These are phyloP conservation scores for Centroberyx gerrardi DNA, from an alignment of 2,797 vertebrate genomes.

Conservation along the genomic window DNA sequence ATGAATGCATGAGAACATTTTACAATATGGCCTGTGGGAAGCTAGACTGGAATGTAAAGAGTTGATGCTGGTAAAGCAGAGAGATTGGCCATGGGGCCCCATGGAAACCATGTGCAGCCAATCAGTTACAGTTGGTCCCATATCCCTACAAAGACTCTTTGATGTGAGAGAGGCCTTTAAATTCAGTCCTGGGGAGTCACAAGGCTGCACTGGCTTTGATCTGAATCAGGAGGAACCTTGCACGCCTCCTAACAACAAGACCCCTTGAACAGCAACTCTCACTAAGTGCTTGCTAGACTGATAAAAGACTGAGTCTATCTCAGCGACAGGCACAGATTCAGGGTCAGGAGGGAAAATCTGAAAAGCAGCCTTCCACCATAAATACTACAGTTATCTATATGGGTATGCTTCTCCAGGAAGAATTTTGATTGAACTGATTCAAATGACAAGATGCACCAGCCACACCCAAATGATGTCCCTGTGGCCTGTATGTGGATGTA, in stretches of 20 bases:
- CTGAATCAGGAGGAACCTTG: conserved; percentile 66
- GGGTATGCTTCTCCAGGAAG: neutral
- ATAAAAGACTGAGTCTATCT: conserved; percentile 6
- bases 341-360: neutral
- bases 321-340: neutral
- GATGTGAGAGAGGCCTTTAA: conserved; percentile 79
- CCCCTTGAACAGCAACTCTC: conserved; percentile 33
- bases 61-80: conserved; percentile 44
- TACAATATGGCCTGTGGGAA: conserved; percentile 27
- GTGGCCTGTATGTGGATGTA: neutral
- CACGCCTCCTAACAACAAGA: conserved; percentile 47
- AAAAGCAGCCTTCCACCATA: conserved; percentile 4
- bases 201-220: conserved; percentile 75
- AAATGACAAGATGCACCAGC: neutral
- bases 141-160: conserved; percentile 81
- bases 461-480: neutral
- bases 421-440: neutral
- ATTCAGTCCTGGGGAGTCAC: conserved; percentile 76
- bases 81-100: conserved; percentile 57
- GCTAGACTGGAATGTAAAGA: conserved; percentile 44
- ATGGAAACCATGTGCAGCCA: conserved; percentile 79
- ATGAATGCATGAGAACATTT: neutral
- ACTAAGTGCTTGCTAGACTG: neutral
- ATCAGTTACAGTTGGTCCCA: conserved; percentile 81
- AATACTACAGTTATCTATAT: no score